Percentiles rank a stretch among this genome's conserved stretches.
phyloP scores from a whole-genome alignment of 2,797 vertebrate species.

The Falco novaeseelandiae region DNA sequence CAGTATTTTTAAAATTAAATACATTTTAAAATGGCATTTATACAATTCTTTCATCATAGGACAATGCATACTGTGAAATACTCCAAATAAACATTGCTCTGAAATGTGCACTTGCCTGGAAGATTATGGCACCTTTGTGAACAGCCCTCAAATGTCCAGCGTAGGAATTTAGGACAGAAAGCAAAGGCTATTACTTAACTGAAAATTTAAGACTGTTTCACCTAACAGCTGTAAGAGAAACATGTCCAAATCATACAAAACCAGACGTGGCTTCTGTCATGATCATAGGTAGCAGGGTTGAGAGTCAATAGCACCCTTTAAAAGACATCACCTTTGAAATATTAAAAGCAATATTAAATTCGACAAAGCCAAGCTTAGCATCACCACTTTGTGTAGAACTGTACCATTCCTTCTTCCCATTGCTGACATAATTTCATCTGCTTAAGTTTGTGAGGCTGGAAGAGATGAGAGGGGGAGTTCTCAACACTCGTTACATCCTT shows the following conservation, averaged over 20 bases:
- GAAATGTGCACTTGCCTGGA: background rate
- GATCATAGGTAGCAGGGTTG: background rate
- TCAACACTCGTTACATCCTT: background rate
- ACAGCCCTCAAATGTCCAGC: background rate
- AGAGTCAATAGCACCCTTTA: background rate
- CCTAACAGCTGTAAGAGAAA: background rate
- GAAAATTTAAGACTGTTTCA: background rate
- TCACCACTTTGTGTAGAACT: background rate
- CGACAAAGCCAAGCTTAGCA: background rate
- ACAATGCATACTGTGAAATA: background rate
- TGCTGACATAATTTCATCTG: background rate
- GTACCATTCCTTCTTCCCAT: background rate
- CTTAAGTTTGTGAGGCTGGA: background rate
- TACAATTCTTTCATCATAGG: background rate
- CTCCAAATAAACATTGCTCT: background rate
- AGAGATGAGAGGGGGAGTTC: background rate
- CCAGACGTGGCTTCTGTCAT: background rate
- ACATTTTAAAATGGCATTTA: background rate
- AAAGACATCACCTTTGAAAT: background rate
- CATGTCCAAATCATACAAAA: background rate
- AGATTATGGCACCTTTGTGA: background rate
- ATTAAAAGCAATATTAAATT: background rate
- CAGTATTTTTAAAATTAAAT: background rate
- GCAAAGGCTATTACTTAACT: background rate
- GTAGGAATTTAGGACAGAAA: background rate